Evolutionary conservation across 2,113 vertebrate species (phyloP), one percentile per base, ranked within the genome.

Genomic region (Nothocercus nigrocapillus): DNA sequence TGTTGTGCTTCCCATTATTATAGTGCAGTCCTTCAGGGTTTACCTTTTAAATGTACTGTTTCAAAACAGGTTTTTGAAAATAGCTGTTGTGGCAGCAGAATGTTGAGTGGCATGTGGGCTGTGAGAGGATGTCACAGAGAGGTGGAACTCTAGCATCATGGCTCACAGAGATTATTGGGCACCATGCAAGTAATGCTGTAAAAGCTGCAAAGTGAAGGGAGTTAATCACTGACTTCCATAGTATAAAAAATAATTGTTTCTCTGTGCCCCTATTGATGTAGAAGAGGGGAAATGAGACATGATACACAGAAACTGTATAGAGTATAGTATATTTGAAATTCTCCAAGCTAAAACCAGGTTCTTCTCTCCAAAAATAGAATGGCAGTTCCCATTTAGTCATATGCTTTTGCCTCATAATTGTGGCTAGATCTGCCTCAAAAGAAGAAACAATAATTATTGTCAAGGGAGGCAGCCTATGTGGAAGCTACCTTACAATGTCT

Each of bases 111-210:
- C 85, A 83, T 68, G 91, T 95, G 73, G 94, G 92, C 20, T 96
- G 85, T 84, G 85, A 91, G 88, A 93, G 95, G 93, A 67, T 78
- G 67, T 62, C 93, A 91, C 78, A 77, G 93, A 83, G 67, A 90
- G 85, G 61, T 81, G 72, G 77, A 95, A 90, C 76, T 90, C 82
- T 62, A 81, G 64, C 73, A 38, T 77, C 61, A 6, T 47, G 76
- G 79, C 79, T 94, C 18, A 5, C 34, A 44, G 72, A 68, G 72
- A 83, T 93, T 95, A 64, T 45, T 94, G 68, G 72, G 38, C 61
- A 74, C 62, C 32, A 53, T 81, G 38, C 28, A 78, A 88, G 25
- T 44, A 74, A 83, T 88, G 88, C 53, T 75, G 42, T 88, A 75
- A 91, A 85, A 91, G 51, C 72, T 64, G 70, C 42, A 42, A 83